Evolutionary conservation across 1,140 invertebrate genomes (phyloP).

Genomic region (Diabrotica undecimpunctata): DNA sequence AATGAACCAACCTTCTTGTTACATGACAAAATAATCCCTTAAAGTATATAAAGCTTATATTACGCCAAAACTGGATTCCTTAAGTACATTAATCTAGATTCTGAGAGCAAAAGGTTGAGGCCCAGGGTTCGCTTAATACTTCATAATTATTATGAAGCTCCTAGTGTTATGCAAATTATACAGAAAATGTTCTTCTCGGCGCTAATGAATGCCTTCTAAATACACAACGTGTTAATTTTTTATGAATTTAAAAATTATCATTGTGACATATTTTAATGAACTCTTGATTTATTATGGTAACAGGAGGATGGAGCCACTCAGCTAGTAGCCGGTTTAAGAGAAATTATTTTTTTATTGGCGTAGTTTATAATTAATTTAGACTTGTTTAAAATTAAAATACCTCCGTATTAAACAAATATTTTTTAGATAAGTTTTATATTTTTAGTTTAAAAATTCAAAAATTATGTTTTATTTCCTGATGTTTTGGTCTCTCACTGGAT

Average conservation of each 20-base stretch:
- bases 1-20: slow-evolving; percentile 6
- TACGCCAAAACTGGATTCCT: slow-evolving; percentile 35
- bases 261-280: slow-evolving; percentile 3
- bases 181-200: slow-evolving; percentile 11
- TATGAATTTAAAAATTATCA: slow-evolving; percentile 4
- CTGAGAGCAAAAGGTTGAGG: slow-evolving; percentile 29
- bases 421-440: no score
- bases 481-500: no score
- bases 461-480: no score
- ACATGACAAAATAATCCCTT: slow-evolving; percentile 32
- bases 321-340: no score
- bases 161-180: slow-evolving; percentile 19
- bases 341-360: no score
- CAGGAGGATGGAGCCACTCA: neutral
- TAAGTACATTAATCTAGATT: slow-evolving; percentile 34
- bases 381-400: no score
- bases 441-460: no score
- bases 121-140: slow-evolving; percentile 9
- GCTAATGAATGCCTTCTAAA: slow-evolving; percentile 2
- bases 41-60: slow-evolving; percentile 34
- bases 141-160: slow-evolving; percentile 22
- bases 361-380: no score
- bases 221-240: slow-evolving; percentile 13
- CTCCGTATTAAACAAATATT: no score
- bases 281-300: neutral